Base-by-base conservation (phyloP, 1,140 invertebrate species). In the Calephelis nemesis region DNA sequence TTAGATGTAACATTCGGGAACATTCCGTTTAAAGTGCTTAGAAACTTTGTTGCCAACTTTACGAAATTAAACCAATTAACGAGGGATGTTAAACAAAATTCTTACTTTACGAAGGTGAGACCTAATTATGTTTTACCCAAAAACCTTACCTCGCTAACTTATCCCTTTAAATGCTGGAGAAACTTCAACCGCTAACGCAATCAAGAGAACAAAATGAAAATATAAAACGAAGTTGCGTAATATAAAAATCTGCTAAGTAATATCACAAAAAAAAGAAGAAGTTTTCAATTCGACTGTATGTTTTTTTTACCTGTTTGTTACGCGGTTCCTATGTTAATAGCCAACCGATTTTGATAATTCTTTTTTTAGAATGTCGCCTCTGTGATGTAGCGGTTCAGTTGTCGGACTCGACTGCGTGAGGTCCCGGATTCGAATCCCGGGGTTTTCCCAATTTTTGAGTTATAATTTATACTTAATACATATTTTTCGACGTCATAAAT, bases 21-120 rank as follows among this genome's bases (percentile, higher is more conserved):
- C 19, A 58, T 11, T 12, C 30, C 7, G 54, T 40, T 19, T n/a
- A 39, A 58, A 58, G 19, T 58, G 54, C 54, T 58, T 58, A 30
- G 9, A 15, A 39, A 58, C 54, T 30, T 10, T 58, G 54, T 12
- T 30, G 54, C 5, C 12, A 58, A 58, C 54, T 58, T 58, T 58
- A 58, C 54, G 12, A 58, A 58, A 58, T 58, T 58, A 12, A 58
- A 58, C 15, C 54, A 40, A 58, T 58, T 58, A 58, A 58, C 54
- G 12, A 30, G 54, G 19, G 54, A 12, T 58, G 54, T 58, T 58
- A 58, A 58, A 58, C 54, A 58, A 58, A 58, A 58, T 58, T 58
- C 52, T 54, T 54, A 8, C 52, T 54, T 54, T 8, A 54, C 52
- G 30, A 54, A 54, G 52, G 52, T 54, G 15, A 54, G 52, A 54